Percentiles rank a stretch among this genome's conserved stretches.
Conservation (phyloP, 2,113 vertebrate genomes). For the Rhadina sibilatrix region DNA sequence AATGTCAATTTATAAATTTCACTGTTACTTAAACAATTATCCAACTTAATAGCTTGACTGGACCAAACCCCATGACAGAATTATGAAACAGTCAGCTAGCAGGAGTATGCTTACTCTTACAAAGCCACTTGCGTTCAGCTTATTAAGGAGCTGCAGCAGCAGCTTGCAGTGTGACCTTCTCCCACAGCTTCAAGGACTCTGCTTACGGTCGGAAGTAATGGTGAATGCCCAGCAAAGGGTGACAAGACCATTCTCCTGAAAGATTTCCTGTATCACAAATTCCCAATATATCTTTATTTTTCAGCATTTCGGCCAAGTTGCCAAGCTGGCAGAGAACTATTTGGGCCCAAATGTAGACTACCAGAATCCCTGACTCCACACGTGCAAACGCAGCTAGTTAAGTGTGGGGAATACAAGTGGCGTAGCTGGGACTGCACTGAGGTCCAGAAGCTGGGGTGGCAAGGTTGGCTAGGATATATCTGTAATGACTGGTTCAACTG, state of each 20-base stretch:
- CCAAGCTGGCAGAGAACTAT: not conserved
- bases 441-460: not conserved
- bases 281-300: not conserved
- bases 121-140: not conserved
- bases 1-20: not conserved
- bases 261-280: not conserved
- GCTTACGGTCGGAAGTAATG: not conserved
- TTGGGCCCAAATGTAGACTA: not conserved
- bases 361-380: not conserved
- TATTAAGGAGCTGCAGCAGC: not conserved
- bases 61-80: not conserved
- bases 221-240: not conserved
- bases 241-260: not conserved
- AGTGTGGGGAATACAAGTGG: not conserved
- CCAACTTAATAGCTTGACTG: not conserved
- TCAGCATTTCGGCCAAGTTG: not conserved
- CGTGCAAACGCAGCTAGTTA: not conserved
- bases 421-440: not conserved
- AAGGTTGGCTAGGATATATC: not conserved
- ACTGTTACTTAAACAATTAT: not conserved
- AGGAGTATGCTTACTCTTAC: not conserved
- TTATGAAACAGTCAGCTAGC: not conserved
- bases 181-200: not conserved
- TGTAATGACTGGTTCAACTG: not conserved
- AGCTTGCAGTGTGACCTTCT: not conserved